Conservation (phyloP, 1,140 invertebrate genomes). For the Choristoneura fumiferana region DNA sequence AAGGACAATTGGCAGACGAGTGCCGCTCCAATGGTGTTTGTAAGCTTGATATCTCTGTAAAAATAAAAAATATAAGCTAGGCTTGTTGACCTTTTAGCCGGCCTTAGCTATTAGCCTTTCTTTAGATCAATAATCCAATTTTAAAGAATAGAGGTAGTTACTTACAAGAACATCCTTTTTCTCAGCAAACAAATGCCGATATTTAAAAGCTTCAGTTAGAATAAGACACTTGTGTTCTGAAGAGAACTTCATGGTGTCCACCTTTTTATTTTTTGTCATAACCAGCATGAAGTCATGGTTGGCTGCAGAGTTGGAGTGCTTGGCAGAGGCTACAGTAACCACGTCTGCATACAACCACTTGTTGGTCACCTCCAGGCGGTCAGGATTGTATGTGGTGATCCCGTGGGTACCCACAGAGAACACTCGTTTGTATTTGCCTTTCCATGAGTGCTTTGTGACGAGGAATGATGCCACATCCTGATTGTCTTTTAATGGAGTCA, state of each 20-base stretch:
- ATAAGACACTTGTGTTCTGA: conserved; percentile 96
- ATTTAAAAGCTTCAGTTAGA: conserved; percentile 93
- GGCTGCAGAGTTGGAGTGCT: conserved; percentile 70
- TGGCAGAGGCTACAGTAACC: conserved; percentile 85
- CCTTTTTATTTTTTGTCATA: conserved; percentile 93
- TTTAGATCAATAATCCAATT: too few species aligned
- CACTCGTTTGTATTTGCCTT: conserved; percentile 98
- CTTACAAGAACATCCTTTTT: conserved; percentile 87
- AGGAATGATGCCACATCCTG: conserved; percentile 95
- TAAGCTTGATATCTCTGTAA: conserved; percentile 92
- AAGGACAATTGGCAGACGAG: conserved; percentile 90
- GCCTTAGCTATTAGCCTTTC: too few species aligned
- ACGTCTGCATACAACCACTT: conserved; percentile 94
- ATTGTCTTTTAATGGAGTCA: conserved; percentile 93
- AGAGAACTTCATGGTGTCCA: conserved; percentile 98
- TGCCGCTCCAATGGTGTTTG: conserved; percentile 98
- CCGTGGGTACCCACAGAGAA: conserved; percentile 97
- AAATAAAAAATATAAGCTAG: too few species aligned
- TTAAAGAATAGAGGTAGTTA: conserved; percentile 22
- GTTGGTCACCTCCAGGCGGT: conserved; percentile 95
- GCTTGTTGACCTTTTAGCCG: too few species aligned
- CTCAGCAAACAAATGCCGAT: conserved; percentile 87
- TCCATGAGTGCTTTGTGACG: conserved; percentile 98
- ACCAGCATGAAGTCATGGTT: conserved; percentile 91
- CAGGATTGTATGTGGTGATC: conserved; percentile 98